Evolutionary conservation across 2,797 vertebrate species (phyloP).

Genomic region (Garrulus glandarius): DNA sequence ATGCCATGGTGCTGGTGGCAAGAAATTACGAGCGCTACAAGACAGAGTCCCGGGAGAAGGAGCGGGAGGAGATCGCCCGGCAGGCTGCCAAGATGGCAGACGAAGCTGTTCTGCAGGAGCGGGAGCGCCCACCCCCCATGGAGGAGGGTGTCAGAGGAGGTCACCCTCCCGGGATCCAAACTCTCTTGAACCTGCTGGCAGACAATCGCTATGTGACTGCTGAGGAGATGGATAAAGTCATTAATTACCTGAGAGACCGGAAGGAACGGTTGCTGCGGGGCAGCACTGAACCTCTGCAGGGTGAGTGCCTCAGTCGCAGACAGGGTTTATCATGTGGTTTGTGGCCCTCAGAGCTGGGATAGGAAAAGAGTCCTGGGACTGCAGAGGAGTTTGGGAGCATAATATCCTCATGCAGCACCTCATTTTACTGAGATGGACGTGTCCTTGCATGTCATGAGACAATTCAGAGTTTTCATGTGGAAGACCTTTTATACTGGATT

Average conservation of each 20-base stretch:
- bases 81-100: slow-evolving; percentile 98
- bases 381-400: background rate
- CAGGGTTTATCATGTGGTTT: background rate
- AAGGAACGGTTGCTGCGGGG: slow-evolving; percentile 83
- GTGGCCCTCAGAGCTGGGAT: background rate
- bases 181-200: slow-evolving; percentile 86
- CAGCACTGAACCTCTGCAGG: slow-evolving; percentile 78
- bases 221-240: slow-evolving; percentile 89
- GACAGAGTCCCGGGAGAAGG: slow-evolving; percentile 90
- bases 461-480: background rate
- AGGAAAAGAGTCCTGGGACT: background rate
- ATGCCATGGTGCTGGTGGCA: slow-evolving; percentile 95
- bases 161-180: slow-evolving; percentile 87
- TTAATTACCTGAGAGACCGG: slow-evolving; percentile 89
- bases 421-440: accelerated
- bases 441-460: background rate
- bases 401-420: background rate
- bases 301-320: slow-evolving; percentile 66
- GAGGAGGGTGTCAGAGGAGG: slow-evolving; percentile 79
- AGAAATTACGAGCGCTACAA: slow-evolving; percentile 93
- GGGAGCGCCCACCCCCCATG: slow-evolving; percentile 74
- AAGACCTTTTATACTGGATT: background rate
- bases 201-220: slow-evolving; percentile 90
- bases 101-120: slow-evolving; percentile 88
- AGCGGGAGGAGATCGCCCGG: slow-evolving; percentile 90